Evolutionary conservation across 2,888 invertebrate species (phyloP).

Genomic region (Mantis religiosa): DNA sequence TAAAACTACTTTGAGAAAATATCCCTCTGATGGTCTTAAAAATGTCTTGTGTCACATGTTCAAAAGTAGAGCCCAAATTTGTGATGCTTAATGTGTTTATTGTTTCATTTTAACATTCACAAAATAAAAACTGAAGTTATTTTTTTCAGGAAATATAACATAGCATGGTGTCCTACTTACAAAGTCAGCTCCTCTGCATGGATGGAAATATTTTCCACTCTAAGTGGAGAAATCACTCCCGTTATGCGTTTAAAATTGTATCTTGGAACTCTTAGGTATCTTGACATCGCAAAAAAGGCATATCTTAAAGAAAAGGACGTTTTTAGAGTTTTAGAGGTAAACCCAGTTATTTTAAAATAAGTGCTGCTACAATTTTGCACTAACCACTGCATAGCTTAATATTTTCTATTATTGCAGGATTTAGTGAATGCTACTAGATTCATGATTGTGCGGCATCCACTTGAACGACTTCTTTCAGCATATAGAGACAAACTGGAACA

Average conservation of each 20-base stretch:
- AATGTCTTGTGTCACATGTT: too few species aligned
- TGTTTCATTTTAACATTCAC: too few species aligned
- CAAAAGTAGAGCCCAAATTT: too few species aligned
- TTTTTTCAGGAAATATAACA: constrained; percentile 36
- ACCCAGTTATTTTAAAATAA: neutral
- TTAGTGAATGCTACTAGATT: constrained; percentile 43
- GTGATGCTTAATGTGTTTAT: too few species aligned
- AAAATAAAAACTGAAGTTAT: neutral
- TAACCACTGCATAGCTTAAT: neutral
- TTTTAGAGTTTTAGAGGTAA: neutral
- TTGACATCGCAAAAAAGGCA: constrained; percentile 38
- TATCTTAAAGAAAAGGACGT: constrained; percentile 34
- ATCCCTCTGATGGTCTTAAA: too few species aligned
- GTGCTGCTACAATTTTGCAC: too few species aligned
- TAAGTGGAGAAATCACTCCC: constrained; percentile 36
- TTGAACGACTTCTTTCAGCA: constrained; percentile 52
- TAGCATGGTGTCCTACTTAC: constrained; percentile 43
- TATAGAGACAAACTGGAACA: constrained; percentile 50
- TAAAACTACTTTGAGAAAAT: too few species aligned
- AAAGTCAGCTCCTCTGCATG: constrained; percentile 42
- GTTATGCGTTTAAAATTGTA: constrained; percentile 33
- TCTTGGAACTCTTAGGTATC: constrained; percentile 36
- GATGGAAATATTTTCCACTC: constrained; percentile 41
- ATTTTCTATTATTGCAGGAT: constrained; percentile 13
- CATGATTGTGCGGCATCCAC: constrained; percentile 51